Evolutionary conservation across 2,797 vertebrate genomes (phyloP), one percentile per base, ranked within the genome.

Genomic region (Zenarchopterus dispar): DNA sequence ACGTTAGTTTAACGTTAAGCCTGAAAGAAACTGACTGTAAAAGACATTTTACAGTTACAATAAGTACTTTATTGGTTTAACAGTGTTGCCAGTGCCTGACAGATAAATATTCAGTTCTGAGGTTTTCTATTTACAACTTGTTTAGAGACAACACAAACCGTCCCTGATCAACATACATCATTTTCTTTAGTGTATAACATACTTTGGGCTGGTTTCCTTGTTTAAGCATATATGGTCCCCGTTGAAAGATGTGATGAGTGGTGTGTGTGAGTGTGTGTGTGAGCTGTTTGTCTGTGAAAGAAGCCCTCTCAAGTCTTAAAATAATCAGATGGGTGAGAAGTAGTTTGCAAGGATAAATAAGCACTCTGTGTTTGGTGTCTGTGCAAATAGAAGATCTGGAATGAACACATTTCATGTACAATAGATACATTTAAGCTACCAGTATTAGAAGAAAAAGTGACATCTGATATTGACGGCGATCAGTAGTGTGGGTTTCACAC

Each of bases 11-110:
- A 11, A 36, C 33, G 13, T 36, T 36, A 11, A n/a, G 8, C 11
- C 33, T 36, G 11, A 4, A 39, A 39, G 15, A 15, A 39, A 39
- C 13, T 39, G 13, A 15, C 13, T 16, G 3, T 5, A 15, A 56
- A 48, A 4, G 18, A 57, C 49, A 31, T 52, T 39, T 63, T 74
- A 73, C 51, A 80, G 81, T 84, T 87, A 87, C 78, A 88, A 77
- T 89, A 84, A 74, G 81, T 80, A 81, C 73, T 92, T 93, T 91
- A 92, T 91, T 92, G 68, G 61, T 84, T 84, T 65, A 68, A 84
- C 81, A 83, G 73, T 78, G 78, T 62, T 86, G 81, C 67, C 84
- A 81, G 45, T 19, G 24, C 59, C 77, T 83, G 79, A 71, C 86
- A 86, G 83, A 88, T 87, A 78, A 87, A 90, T 88, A 90, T 81